phyloP scores from a whole-genome alignment of 2,113 vertebrate species.

The Tapirus terrestris region DNA sequence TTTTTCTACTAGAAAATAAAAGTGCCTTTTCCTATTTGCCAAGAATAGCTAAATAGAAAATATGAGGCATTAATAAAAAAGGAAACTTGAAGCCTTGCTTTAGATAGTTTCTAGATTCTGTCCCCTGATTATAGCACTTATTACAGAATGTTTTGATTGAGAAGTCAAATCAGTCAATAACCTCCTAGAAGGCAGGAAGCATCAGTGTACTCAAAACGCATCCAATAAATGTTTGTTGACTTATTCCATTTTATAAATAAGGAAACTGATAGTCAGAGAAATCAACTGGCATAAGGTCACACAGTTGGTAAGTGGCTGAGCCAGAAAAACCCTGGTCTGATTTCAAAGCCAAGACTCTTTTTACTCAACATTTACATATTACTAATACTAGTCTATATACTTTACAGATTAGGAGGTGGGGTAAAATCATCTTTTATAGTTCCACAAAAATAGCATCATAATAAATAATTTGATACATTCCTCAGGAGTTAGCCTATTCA shows the following conservation, averaged over 20 bases:
- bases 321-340: background rate
- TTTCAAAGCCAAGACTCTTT: conserved; percentile 7
- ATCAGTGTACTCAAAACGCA: background rate
- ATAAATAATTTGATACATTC: background rate
- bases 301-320: background rate
- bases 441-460: background rate
- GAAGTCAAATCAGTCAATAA: background rate
- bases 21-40: background rate
- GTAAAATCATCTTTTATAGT: background rate
- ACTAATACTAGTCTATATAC: background rate
- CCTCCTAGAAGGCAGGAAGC: background rate
- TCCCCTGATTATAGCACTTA: background rate
- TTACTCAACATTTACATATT: conserved; percentile 7
- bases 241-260: background rate
- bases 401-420: background rate
- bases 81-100: background rate
- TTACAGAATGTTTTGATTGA: background rate
- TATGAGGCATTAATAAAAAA: background rate
- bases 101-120: background rate
- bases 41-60: conserved; percentile 36
- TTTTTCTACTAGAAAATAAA: background rate
- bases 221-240: background rate
- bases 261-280: conserved; percentile 15
- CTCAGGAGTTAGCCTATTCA: background rate
- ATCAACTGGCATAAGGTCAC: background rate